Conservation (phyloP, 2,888 invertebrate species). For the Euproctis similis region DNA sequence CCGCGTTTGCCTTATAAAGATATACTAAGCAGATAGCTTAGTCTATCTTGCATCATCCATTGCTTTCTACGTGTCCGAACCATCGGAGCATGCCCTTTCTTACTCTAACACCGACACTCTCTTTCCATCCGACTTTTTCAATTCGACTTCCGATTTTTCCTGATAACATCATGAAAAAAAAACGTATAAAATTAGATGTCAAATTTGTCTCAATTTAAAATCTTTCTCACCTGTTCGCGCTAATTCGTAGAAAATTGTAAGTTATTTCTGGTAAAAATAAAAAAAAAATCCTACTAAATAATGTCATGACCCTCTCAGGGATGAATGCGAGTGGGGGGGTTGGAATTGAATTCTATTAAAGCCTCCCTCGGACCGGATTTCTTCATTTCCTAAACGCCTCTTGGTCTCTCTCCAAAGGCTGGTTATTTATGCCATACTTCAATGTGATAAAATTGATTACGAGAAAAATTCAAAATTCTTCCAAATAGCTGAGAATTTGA, state of each 20-base stretch:
- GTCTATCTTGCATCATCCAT: too few relatives aligned
- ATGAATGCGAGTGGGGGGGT: constrained; percentile 7
- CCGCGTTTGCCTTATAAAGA: too few relatives aligned
- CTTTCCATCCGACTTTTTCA: too few relatives aligned
- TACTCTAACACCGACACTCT: too few relatives aligned
- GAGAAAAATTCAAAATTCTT: constrained; percentile 8
- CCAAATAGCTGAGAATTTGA: constrained; percentile 1
- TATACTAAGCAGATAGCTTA: too few relatives aligned
- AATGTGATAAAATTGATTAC: constrained; percentile 16
- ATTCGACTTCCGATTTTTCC: too few relatives aligned
- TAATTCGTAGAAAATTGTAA: constrained; percentile 21
- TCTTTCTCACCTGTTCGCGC: too few relatives aligned
- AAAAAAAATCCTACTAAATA: constrained; percentile 29
- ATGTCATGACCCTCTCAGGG: constrained; percentile 32
- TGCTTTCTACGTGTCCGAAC: too few relatives aligned
- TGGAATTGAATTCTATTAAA: constrained; percentile 48
- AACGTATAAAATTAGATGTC: too few relatives aligned
- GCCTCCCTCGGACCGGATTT: constrained; percentile 44
- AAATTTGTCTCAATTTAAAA: too few relatives aligned
- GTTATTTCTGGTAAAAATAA: constrained; percentile 26
- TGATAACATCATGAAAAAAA: too few relatives aligned
- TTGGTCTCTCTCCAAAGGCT: constrained; percentile 18
- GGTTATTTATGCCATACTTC: constrained; percentile 25
- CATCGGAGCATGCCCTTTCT: too few relatives aligned
- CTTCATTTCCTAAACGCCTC: constrained; percentile 55